Evolutionary conservation across 1,140 invertebrate genomes (phyloP).

Genomic region (Homarus americanus): DNA sequence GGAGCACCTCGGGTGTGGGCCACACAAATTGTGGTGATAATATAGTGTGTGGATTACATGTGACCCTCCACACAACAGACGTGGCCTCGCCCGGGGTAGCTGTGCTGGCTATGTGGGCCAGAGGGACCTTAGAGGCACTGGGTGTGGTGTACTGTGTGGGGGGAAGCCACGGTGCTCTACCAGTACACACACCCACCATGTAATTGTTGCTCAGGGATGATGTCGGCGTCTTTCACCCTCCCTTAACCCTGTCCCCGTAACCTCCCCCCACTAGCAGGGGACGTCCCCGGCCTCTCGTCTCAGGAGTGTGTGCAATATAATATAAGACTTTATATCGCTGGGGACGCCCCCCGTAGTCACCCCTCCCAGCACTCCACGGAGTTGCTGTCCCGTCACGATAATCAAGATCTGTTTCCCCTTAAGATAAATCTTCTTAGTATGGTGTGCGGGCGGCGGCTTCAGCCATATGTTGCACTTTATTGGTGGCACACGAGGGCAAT

Average conservation of each 20-base stretch:
- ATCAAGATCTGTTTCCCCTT: no score
- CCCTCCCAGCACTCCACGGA: neutral
- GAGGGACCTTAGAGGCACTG: neutral
- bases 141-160: neutral
- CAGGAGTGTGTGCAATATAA: conserved; percentile 72
- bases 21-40: neutral
- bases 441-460: neutral
- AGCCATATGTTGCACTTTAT: neutral
- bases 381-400: neutral
- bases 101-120: neutral
- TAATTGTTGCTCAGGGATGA: conserved; percentile 63
- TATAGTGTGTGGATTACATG: neutral
- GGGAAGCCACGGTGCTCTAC: neutral
- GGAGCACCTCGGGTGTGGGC: neutral
- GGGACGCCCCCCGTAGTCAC: conserved; percentile 2
- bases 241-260: neutral
- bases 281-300: conserved; percentile 54
- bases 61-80: neutral
- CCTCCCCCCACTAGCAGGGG: neutral
- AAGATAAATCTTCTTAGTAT: neutral
- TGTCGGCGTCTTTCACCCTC: conserved; percentile 41
- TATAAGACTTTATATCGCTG: conserved; percentile 66
- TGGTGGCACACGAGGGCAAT: conserved; percentile 55
- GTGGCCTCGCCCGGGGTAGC: neutral
- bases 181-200: neutral